phyloP scores from a whole-genome alignment of 2,113 vertebrate species.

The Gallinago media region DNA sequence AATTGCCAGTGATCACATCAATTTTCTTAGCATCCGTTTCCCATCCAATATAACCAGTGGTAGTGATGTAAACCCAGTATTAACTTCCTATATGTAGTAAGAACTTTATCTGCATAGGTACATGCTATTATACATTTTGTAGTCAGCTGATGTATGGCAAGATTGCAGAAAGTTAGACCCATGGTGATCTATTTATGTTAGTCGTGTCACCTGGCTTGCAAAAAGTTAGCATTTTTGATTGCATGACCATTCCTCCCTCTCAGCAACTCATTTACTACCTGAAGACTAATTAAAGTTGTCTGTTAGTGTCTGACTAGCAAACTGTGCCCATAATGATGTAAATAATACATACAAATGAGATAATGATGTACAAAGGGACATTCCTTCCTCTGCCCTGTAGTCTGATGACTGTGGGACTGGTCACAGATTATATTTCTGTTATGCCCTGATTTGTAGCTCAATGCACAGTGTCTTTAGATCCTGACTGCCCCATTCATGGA shows the following conservation, averaged over 20 bases:
- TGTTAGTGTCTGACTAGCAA: not conserved
- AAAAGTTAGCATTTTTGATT: not conserved
- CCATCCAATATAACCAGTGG: not conserved
- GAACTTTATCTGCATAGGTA: not conserved
- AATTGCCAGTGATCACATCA: not conserved
- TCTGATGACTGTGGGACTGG: not conserved
- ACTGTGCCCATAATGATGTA: not conserved
- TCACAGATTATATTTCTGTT: not conserved
- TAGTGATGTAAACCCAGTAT: not conserved
- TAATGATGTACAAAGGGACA: not conserved
- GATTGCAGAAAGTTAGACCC: not conserved
- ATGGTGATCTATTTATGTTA: not conserved
- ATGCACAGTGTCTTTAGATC: not conserved
- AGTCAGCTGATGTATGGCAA: not conserved
- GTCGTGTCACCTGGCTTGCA: not conserved
- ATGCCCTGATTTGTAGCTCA: not conserved
- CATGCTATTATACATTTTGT: not conserved
- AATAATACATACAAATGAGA: not conserved
- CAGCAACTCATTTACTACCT: not conserved
- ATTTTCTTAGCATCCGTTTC: slow-evolving; percentile 33
- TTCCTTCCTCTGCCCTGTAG: not conserved
- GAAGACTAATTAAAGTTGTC: not conserved
- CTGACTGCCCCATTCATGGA: not conserved
- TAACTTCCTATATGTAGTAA: not conserved
- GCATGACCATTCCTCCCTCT: not conserved